Percentiles rank a stretch among this genome's conserved stretches.
These are phyloP conservation scores for Sarcophaga caerulescens DNA, from an alignment of 2,888 invertebrate genomes.

Conservation along the genomic window DNA sequence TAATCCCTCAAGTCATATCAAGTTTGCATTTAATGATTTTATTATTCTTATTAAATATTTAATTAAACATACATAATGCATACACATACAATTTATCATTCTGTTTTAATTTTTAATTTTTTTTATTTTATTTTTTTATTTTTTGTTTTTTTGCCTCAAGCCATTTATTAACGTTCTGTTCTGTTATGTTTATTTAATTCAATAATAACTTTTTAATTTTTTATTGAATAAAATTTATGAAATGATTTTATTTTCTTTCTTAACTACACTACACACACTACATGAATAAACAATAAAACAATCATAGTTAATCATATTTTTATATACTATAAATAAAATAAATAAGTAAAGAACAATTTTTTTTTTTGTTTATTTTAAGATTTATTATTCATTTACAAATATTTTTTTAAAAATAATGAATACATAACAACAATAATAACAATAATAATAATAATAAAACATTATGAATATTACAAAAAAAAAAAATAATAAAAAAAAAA, in stretches of 20 bases:
- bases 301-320: slow-evolving; percentile 68
- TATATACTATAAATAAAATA: slow-evolving; percentile 54
- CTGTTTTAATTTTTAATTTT: slow-evolving; percentile 7
- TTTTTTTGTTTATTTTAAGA: slow-evolving; percentile 40
- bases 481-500: slow-evolving; percentile 56
- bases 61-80: no score
- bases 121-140: slow-evolving; percentile 24
- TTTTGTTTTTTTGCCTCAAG: slow-evolving; percentile 27
- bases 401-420: slow-evolving; percentile 54
- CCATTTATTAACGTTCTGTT: slow-evolving; percentile 51
- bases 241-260: slow-evolving; percentile 6
- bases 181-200: slow-evolving; percentile 54
- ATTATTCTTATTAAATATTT: no score
- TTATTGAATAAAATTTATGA: neutral
- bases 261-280: slow-evolving; percentile 5
- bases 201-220: slow-evolving; percentile 11
- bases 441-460: slow-evolving; percentile 52
- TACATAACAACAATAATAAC: slow-evolving; percentile 48
- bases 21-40: slow-evolving; percentile 62
- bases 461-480: slow-evolving; percentile 64
- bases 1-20: slow-evolving; percentile 59
- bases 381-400: slow-evolving; percentile 59
- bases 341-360: slow-evolving; percentile 34
- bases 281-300: slow-evolving; percentile 51
- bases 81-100: no score